These are phyloP conservation scores for Eira barbara DNA, from an alignment of 2,113 vertebrate genomes.

Conservation along the genomic window DNA sequence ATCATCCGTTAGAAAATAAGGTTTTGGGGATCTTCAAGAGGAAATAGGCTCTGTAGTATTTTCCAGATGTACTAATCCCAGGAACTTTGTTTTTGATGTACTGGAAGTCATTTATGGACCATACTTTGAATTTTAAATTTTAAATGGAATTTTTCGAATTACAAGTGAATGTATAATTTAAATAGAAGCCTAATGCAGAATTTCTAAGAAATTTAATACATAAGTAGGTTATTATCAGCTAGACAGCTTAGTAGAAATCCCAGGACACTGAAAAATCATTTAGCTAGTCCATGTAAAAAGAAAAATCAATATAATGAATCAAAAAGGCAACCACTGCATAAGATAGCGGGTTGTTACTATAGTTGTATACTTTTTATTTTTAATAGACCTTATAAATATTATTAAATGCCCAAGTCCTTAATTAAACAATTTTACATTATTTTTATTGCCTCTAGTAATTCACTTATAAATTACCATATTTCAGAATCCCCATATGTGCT, in stretches of 20 bases:
- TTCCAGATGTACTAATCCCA: neutral
- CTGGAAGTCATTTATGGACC: neutral
- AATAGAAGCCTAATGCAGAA: neutral
- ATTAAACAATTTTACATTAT: conserved; percentile 44
- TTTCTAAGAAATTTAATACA: neutral
- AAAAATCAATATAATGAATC: neutral
- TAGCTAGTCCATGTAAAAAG: neutral
- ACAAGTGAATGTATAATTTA: conserved; percentile 32
- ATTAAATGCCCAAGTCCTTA: conserved; percentile 30
- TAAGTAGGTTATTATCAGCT: neutral
- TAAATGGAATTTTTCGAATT: conserved; percentile 5
- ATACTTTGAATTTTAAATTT: conserved; percentile 19
- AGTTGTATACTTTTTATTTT: neutral
- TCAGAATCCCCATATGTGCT: conserved; percentile 14
- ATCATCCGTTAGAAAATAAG: neutral
- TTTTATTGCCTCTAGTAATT: conserved; percentile 49
- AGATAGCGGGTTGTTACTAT: neutral
- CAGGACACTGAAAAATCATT: neutral
- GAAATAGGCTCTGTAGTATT: neutral
- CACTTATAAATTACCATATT: neutral
- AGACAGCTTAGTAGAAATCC: neutral
- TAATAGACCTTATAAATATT: conserved; percentile 20
- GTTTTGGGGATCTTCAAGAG: neutral
- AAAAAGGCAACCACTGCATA: neutral
- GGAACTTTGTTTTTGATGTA: neutral